Evolutionary conservation across 2,797 vertebrate species (phyloP).

Genomic region (Taeniopygia guttata): DNA sequence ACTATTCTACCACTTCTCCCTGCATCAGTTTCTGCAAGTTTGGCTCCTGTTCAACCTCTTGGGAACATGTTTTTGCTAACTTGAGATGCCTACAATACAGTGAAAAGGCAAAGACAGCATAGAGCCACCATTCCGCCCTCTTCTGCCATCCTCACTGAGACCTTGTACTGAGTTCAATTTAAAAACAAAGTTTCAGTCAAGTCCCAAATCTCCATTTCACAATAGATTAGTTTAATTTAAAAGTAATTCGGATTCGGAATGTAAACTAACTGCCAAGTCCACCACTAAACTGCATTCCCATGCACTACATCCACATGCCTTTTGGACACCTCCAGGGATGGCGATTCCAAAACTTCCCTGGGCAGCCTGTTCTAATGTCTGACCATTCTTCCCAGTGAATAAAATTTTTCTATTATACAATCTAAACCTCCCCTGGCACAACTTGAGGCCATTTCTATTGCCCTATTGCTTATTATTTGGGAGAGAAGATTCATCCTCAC

Average conservation of each 20-base stretch:
- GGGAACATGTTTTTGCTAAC: not conserved
- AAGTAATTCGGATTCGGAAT: not conserved
- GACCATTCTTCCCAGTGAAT: not conserved
- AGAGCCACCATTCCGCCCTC: not conserved
- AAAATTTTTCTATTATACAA: not conserved
- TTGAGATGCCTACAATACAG: not conserved
- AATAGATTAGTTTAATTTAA: not conserved
- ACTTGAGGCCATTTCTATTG: not conserved
- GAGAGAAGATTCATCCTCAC: not conserved
- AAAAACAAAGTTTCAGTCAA: not conserved
- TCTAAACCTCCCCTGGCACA: not conserved
- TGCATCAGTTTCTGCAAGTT: not conserved
- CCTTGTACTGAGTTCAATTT: not conserved
- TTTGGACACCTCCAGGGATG: not conserved
- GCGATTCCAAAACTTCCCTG: not conserved
- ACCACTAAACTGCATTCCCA: not conserved
- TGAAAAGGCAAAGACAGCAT: not conserved
- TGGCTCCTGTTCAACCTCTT: not conserved
- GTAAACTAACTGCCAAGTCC: not conserved
- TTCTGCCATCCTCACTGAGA: not conserved
- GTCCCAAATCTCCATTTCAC: not conserved
- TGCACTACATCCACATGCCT: not conserved
- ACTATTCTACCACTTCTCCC: not conserved
- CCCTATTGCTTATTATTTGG: too few species aligned
- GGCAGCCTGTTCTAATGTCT: not conserved